Conservation (phyloP, 2,888 invertebrate species). For the Dynastes hyllus region DNA sequence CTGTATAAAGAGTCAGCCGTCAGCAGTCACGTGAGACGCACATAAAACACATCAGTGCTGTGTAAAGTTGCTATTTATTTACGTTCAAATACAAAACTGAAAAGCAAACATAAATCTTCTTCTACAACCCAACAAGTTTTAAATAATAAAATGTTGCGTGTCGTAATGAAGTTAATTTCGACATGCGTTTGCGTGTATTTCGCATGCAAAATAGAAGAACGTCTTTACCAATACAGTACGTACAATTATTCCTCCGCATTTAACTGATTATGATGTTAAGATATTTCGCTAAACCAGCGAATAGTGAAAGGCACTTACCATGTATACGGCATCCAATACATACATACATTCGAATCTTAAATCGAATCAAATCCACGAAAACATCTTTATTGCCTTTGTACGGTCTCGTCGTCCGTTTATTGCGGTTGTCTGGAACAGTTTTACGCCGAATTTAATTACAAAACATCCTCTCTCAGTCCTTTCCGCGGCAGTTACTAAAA, state of each 20-base stretch:
- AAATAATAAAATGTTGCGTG: too few species aligned
- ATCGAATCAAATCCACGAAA: conserved; percentile 38
- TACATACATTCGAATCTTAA: neutral
- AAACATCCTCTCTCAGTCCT: conserved; percentile 17
- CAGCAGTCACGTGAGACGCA: too few species aligned
- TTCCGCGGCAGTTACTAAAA: conserved; percentile 21
- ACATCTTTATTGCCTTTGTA: conserved; percentile 39
- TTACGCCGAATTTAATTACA: conserved; percentile 43
- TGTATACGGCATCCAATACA: neutral
- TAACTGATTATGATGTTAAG: conserved; percentile 19
- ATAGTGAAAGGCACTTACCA: neutral
- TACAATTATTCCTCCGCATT: neutral
- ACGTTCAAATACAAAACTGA: neutral
- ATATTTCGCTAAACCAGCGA: conserved; percentile 10
- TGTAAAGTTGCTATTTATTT: too few species aligned
- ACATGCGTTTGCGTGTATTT: too few species aligned
- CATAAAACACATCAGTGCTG: too few species aligned
- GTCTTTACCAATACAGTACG: too few species aligned
- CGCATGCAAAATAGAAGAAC: too few species aligned
- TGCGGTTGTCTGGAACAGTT: conserved; percentile 25
- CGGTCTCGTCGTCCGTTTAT: conserved; percentile 10
- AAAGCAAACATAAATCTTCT: neutral
- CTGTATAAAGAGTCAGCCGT: too few species aligned
- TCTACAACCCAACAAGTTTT: too few species aligned
- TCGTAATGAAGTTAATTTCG: too few species aligned